These are phyloP conservation scores for Struthidea cinerea DNA, from an alignment of 2,113 vertebrate genomes.

Conservation along the genomic window DNA sequence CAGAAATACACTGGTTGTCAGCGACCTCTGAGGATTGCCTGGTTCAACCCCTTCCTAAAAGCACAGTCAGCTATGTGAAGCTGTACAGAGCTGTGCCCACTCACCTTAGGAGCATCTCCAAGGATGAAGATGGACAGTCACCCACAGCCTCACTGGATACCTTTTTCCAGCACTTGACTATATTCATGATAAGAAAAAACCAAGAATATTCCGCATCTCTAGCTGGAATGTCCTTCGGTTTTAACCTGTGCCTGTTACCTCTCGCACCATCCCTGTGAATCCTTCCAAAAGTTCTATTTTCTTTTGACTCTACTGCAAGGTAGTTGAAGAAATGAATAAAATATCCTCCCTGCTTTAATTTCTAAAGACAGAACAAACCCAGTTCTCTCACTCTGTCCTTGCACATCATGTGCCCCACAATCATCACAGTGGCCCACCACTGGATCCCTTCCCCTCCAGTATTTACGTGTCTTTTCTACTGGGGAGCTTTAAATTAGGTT, in stretches of 20 bases:
- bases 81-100: background rate
- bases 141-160: background rate
- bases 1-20: background rate
- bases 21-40: background rate
- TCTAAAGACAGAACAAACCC: background rate
- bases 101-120: background rate
- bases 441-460: background rate
- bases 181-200: background rate
- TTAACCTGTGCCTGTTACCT: background rate
- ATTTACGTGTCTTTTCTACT: background rate
- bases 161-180: background rate
- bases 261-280: background rate
- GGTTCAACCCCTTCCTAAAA: background rate
- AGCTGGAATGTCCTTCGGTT: background rate
- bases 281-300: background rate
- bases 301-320: background rate
- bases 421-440: background rate
- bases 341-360: background rate
- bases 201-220: accelerated
- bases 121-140: background rate
- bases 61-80: background rate
- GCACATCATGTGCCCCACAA: background rate
- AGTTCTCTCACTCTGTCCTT: background rate
- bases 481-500: background rate
- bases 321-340: background rate